Conservation (phyloP, 2,113 vertebrate genomes). For the Tupaia chinensis region DNA sequence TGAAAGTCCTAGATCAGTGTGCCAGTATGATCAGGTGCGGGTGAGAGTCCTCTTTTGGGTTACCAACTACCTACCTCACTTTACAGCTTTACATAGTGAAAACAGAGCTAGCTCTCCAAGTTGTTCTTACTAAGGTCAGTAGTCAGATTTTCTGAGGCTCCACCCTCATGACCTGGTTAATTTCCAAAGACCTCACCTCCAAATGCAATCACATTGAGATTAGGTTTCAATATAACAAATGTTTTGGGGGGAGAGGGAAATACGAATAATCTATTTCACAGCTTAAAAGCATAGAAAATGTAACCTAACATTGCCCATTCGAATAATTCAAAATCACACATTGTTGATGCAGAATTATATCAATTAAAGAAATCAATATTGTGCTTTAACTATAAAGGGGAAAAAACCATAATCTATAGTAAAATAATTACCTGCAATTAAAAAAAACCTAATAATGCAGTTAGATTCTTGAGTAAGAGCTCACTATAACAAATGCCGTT, state of each 20-base stretch:
- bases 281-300: constrained; percentile 9
- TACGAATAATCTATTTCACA: neutral
- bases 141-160: too few relatives aligned
- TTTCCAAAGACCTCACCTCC: neutral
- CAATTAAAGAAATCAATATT: neutral
- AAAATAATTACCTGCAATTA: neutral
- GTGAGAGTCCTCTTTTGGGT: accelerated
- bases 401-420: neutral
- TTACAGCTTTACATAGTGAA: accelerated
- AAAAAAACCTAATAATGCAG: neutral
- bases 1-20: neutral
- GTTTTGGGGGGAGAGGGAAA: too few relatives aligned
- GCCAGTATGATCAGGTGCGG: neutral
- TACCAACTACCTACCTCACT: accelerated
- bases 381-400: neutral
- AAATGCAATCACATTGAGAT: neutral
- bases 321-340: neutral
- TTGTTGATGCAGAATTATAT: neutral
- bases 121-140: neutral
- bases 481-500: neutral
- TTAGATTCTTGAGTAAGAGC: neutral
- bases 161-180: neutral
- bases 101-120: neutral
- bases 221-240: neutral
- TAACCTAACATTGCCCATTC: neutral